Base-by-base conservation (phyloP, 1,140 invertebrate genomes). In the Mactra quadrangularis region DNA sequence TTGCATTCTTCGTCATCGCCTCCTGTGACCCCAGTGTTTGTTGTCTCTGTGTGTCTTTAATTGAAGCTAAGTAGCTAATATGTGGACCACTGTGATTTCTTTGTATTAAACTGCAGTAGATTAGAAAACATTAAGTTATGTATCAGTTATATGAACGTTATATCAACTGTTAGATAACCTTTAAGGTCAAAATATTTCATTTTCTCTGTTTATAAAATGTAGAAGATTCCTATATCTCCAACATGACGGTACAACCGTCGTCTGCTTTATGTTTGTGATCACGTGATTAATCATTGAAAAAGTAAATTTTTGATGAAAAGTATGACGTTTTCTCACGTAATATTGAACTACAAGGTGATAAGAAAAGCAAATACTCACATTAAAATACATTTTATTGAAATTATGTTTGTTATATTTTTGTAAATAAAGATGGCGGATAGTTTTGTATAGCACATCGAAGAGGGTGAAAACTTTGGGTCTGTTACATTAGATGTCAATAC, bases 351-450 rank as follows among this genome's bases (percentile, higher is more conserved):
- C 74, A 3, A 1, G 19, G 74, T 31, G 74, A 76, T 76, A 76
- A 76, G 55, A 64, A 57, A 76, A 62, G 74, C 74, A 76, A 76
- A 76, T 76, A 76, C 25, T 52, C 55, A 60, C 55, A 57, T 76
- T 60, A 76, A 76, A 76, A 76, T 76, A 47, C 74, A 76, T 76
- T 76, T 76, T 60, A 76, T 76, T 76, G 57, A 76, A 76, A 60
- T 57, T 25, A 50, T 59, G 71, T 60, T 35, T 60, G 41, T 17
- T n/a, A n/a, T 25, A 50, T 15, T 41, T 41, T 41, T 41, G 38
- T 41, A 41, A 41, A 41, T 41, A 41, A 41, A 41, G 38, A 6
- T 15, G 15, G 6, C 6, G 38, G 15, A 41, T 41, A 41, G 6
- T 41, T 41, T 41, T 41, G 38, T 41, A 41, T 41, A 6, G 15